Evolutionary conservation across 2,797 vertebrate genomes (phyloP).

Genomic region (Clarias platycephalus): DNA sequence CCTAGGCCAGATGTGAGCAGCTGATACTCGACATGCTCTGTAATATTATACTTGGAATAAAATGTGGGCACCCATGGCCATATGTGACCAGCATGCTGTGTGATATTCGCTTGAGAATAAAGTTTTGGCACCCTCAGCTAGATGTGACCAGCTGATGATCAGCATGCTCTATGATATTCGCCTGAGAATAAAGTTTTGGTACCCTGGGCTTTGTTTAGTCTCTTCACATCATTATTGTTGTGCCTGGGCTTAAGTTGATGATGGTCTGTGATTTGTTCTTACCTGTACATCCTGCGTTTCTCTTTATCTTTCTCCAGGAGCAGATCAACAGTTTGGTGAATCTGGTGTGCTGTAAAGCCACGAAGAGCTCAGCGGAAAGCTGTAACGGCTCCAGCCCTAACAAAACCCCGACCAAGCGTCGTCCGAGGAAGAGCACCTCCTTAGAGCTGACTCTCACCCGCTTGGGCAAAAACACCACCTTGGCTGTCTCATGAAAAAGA

Average conservation of each 20-base stretch:
- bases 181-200: neutral
- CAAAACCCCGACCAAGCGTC: conserved; percentile 91
- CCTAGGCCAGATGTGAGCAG: no score
- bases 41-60: neutral
- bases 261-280: neutral
- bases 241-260: neutral
- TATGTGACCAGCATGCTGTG: no score
- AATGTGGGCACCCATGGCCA: neutral
- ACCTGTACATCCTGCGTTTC: neutral
- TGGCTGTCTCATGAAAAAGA: conserved; percentile 71
- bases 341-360: conserved; percentile 92
- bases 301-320: conserved; percentile 75
- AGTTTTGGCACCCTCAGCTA: neutral
- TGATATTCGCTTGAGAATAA: neutral
- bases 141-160: no score
- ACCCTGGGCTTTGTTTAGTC: neutral
- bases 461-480: conserved; percentile 86
- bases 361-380: conserved; percentile 80
- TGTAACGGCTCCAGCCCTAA: conserved; percentile 79
- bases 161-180: no score
- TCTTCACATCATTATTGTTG: no score
- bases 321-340: conserved; percentile 96
- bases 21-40: no score
- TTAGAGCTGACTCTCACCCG: conserved; percentile 90
- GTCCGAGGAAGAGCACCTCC: conserved; percentile 89